Base-by-base conservation (phyloP, 2,797 vertebrate genomes). In the Xiphorhynchus erythropygius region DNA sequence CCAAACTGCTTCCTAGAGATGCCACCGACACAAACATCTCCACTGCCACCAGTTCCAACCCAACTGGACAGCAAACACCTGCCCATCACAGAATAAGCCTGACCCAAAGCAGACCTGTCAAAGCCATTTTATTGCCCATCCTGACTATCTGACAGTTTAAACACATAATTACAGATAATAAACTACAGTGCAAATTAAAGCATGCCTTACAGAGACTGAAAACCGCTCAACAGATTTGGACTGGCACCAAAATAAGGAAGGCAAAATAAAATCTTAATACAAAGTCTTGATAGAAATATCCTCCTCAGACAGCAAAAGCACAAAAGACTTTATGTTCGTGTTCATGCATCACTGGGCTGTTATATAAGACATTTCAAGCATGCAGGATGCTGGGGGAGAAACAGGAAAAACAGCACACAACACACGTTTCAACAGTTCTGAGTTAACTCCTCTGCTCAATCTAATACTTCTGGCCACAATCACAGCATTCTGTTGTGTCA, bases 11-110 rank as follows among this genome's bases (percentile, higher is more conserved):
- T 62, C 56, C 30, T 8, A 37, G 1, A 70, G 18, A n/a, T 7
- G 10, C 23, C 56, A 53, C 44, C 0, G 0, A 42, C 27, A 33
- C 18, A 32, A 37, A 8, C 15, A 41, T 1, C 33, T 18, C 41
- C 17, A 4, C 5, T 3, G 18, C 2, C 25, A 44, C 18, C 75
- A 74, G 25, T 30, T 15, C 60, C 56, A 73, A 13, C 15, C 19
- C 78, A 47, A 42, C 22, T 1, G 11, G 27, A 30, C 28, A 33
- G 3, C 1, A 9, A 55, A n/a, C n/a, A 73, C 3, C 3, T 21
- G 30, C 55, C 25, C 46, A 50, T 19, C 19, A 30, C 0, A 78
- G n/a, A 77, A 17, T 9, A 53, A 79, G 8, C 60, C 71, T n/a
- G 52, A 47, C 47, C 27, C 42, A 75, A 62, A 73, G 70, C 8